Base-by-base conservation (phyloP, 2,888 invertebrate species). In the Sarcophaga rosellei region DNA sequence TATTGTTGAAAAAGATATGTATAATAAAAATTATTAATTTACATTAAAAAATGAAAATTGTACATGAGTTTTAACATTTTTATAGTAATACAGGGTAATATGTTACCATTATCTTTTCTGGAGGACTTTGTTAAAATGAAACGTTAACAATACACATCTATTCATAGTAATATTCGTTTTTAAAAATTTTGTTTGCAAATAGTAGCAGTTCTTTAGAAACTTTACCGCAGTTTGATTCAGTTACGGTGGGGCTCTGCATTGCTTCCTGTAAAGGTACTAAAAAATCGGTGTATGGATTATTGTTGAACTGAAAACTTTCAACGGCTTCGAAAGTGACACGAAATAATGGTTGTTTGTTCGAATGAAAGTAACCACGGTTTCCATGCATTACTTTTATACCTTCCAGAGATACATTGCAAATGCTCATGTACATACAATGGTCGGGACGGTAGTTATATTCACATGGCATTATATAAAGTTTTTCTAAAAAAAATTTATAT, bases 351-450 rank as follows among this genome's bases (percentile, higher is more conserved):
- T 98, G 97, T 92, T 97, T 98, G 88, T 96, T 95, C 0, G 95
- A 96, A 92, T 98, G 97, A 93, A 98, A 98, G 75, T 96, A 96
- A 4, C 96, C 95, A 75, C 99, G 94, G 89, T 97, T 98, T 59
- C 98, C 99, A 92, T 99, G 99, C 69, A 99, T 92, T 10, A 99
- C 95, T 87, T 95, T 95, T n/a, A 97, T 96, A 2, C 98, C 99
- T 53, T 90, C 86, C 11, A 76, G 79, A 6, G 94, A 92, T 20
- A 90, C 90, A 70, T 95, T 94, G 92, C 99, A 99, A 5, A 97
- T 96, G 91, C 96, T 97, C 93, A 96, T 97, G 91, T 99, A 99
- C 97, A 98, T 97, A 93, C 99, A 99, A 93, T 99, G 99, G 94
- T 99, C 99, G 1, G 98, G 96, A 72, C 99, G 95, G 93, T 97